Evolutionary conservation across 2,113 vertebrate genomes (phyloP).

Genomic region (Nothobranchius kuhntae): DNA sequence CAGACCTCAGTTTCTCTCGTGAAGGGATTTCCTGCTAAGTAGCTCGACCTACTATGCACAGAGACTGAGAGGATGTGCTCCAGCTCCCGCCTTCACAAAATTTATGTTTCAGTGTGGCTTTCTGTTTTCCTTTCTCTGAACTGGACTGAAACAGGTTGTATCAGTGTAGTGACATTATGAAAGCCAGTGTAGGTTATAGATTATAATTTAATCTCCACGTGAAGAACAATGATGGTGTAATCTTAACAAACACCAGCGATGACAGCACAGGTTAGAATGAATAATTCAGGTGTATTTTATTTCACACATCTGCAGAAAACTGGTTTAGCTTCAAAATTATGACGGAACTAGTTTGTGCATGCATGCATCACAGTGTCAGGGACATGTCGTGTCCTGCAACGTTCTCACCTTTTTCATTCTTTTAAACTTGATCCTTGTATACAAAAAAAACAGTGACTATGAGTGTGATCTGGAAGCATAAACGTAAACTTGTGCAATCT

Average conservation of each 20-base stretch:
- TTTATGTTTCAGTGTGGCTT: slow-evolving; percentile 4
- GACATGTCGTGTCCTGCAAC: no score
- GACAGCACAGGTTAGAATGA: not conserved
- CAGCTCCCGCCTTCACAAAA: not conserved
- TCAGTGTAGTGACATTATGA: no score
- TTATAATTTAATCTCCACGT: not conserved
- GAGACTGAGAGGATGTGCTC: not conserved
- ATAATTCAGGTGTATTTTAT: not conserved
- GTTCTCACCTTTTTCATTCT: no score
- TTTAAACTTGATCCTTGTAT: no score
- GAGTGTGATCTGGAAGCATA: no score
- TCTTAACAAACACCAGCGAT: slow-evolving; percentile 3
- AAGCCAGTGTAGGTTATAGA: no score
- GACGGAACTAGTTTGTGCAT: no score
- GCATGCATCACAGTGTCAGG: no score
- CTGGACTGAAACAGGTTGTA: not conserved
- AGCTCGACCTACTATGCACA: not conserved
- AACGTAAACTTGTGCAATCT: no score
- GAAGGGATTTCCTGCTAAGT: slow-evolving; percentile 14
- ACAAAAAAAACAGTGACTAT: no score
- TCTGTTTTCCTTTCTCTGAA: not conserved
- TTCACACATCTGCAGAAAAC: not conserved
- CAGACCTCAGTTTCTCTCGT: slow-evolving; percentile 44
- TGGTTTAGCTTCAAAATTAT: not conserved
- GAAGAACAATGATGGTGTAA: not conserved